Evolutionary conservation across 1,140 invertebrate species (phyloP).

Genomic region (Sipha flava): DNA sequence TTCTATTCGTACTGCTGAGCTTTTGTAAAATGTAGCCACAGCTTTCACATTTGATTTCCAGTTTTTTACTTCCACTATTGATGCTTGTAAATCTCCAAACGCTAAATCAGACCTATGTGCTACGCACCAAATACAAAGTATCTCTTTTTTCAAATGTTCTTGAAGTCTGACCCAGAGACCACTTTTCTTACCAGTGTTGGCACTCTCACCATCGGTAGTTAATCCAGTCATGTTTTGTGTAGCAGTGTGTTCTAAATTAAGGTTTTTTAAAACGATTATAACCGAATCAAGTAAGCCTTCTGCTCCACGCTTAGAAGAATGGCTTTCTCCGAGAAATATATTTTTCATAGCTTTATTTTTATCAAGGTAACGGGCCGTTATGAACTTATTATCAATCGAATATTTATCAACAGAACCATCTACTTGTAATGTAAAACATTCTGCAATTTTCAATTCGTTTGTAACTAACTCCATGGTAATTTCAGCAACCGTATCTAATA

Average conservation of each 20-base stretch:
- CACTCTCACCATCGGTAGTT: slow-evolving; percentile 18
- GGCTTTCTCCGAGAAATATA: background rate
- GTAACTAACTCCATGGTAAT: background rate
- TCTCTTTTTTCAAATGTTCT: slow-evolving; percentile 12
- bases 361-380: background rate
- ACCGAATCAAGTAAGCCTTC: background rate
- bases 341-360: background rate
- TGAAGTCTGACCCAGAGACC: background rate
- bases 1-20: background rate
- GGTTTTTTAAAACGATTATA: background rate
- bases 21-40: slow-evolving; percentile 15
- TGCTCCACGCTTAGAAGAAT: background rate
- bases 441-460: background rate
- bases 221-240: slow-evolving; percentile 7
- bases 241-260: background rate
- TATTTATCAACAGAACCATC: slow-evolving; percentile 23
- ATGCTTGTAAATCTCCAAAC: background rate
- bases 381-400: slow-evolving; percentile 14
- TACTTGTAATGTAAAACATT: slow-evolving; percentile 28
- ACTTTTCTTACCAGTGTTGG: slow-evolving; percentile 6
- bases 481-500: background rate
- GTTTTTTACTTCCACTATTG: slow-evolving; percentile 1
- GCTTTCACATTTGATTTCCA: slow-evolving; percentile 16
- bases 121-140: slow-evolving; percentile 1
- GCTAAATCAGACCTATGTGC: background rate